Conservation (phyloP, 2,888 invertebrate genomes). For the Podabrus alpinus region DNA sequence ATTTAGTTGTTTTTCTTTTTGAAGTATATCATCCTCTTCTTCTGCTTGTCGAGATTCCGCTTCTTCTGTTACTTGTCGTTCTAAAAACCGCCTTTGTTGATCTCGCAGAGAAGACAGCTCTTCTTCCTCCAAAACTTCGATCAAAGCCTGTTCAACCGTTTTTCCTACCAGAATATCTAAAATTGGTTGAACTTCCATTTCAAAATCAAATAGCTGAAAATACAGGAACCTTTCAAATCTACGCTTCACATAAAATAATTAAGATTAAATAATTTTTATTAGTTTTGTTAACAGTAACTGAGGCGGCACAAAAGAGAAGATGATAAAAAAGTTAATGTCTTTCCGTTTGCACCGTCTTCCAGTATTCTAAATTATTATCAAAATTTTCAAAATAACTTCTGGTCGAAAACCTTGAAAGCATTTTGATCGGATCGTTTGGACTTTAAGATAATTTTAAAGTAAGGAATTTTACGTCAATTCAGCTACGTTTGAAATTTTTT, state of each 20-base stretch:
- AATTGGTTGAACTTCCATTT: conserved; percentile 87
- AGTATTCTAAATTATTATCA: too few relatives aligned
- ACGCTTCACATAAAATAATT: background rate
- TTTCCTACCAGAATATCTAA: conserved; percentile 88
- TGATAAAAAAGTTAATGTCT: too few relatives aligned
- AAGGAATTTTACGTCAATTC: too few relatives aligned
- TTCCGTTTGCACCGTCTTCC: too few relatives aligned
- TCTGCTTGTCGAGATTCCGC: conserved; percentile 77
- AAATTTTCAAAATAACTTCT: too few relatives aligned
- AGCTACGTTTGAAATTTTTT: too few relatives aligned
- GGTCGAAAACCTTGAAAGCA: too few relatives aligned
- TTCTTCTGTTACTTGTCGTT: conserved; percentile 78
- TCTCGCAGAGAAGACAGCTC: conserved; percentile 81
- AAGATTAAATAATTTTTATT: too few relatives aligned
- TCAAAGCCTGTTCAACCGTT: conserved; percentile 85
- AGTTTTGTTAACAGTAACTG: too few relatives aligned
- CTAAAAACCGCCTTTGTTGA: conserved; percentile 74
- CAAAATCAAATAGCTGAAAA: conserved; percentile 84
- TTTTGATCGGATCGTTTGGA: too few relatives aligned
- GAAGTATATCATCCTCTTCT: background rate
- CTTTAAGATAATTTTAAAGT: too few relatives aligned
- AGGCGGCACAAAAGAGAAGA: too few relatives aligned
- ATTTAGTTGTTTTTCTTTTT: conserved; percentile 60
- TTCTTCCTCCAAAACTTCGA: conserved; percentile 92
- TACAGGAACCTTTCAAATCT: background rate